Evolutionary conservation across 2,888 invertebrate genomes (phyloP).

Genomic region (Beris chalybata): DNA sequence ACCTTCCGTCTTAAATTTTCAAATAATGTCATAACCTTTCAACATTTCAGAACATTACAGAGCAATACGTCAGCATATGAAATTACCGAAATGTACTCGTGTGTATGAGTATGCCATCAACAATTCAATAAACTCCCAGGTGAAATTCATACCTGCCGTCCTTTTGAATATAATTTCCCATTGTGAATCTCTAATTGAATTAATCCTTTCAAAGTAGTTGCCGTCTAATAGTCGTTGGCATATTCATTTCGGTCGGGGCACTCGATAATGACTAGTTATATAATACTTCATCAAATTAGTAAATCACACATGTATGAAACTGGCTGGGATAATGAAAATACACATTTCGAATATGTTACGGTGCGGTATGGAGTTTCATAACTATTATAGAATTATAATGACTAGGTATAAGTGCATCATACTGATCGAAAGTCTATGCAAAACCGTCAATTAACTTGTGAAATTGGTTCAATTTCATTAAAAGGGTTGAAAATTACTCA

Average conservation of each 20-base stretch:
- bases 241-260: slow-evolving; percentile 9
- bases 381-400: background rate
- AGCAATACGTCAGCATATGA: slow-evolving; percentile 2
- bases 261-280: slow-evolving; percentile 35
- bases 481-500: slow-evolving; percentile 33
- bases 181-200: slow-evolving; percentile 28
- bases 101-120: too few species aligned
- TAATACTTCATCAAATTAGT: slow-evolving; percentile 35
- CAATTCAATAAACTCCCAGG: slow-evolving; percentile 8
- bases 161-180: slow-evolving; percentile 14
- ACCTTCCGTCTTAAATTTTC: background rate
- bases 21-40: slow-evolving; percentile 30
- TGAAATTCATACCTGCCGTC: slow-evolving; percentile 25
- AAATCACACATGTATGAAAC: slow-evolving; percentile 30
- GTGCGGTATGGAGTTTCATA: background rate
- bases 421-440: slow-evolving; percentile 26
- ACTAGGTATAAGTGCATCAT: slow-evolving; percentile 16
- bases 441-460: slow-evolving; percentile 31
- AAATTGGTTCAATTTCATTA: slow-evolving; percentile 35
- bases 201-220: slow-evolving; percentile 27
- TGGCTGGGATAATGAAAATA: slow-evolving; percentile 8
- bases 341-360: slow-evolving; percentile 4
- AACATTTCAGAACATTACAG: slow-evolving; percentile 11
- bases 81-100: too few species aligned
- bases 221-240: slow-evolving; percentile 21